Evolutionary conservation across 2,797 vertebrate species (phyloP).

Genomic region (Gallirallus australis): DNA sequence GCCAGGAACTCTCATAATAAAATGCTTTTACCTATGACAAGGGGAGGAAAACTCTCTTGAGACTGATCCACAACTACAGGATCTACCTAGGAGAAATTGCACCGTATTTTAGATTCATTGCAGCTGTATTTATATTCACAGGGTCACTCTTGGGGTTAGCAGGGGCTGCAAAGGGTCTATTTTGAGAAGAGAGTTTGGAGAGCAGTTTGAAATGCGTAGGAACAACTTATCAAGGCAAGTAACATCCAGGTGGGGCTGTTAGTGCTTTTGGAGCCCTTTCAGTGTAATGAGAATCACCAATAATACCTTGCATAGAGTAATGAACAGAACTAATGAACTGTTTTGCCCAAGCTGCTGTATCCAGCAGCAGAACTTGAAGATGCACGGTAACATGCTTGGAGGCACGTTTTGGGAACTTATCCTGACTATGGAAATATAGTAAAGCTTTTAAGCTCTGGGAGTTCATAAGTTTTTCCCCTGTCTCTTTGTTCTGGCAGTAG

Average conservation of each 20-base stretch:
- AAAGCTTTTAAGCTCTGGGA: neutral
- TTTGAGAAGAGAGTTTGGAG: neutral
- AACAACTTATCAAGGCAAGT: neutral
- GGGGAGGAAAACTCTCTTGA: no score
- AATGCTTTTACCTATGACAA: neutral
- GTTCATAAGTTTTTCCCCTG: neutral
- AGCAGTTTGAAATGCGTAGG: neutral
- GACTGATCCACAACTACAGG: no score
- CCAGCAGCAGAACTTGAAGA: neutral
- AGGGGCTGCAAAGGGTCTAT: accelerated
- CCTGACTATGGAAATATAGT: neutral
- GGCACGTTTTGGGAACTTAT: neutral
- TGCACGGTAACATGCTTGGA: neutral
- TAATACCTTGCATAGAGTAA: neutral
- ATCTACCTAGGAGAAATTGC: neutral
- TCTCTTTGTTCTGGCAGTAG: neutral
- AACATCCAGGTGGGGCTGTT: neutral
- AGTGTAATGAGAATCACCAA: neutral
- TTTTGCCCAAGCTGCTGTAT: neutral
- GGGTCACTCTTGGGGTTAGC: neutral
- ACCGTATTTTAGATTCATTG: neutral
- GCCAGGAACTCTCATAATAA: neutral
- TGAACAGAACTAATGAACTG: neutral
- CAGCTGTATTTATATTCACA: neutral
- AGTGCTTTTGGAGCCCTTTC: neutral